These are phyloP conservation scores for Aythya baeri DNA, from an alignment of 2,113 vertebrate genomes.

Conservation along the genomic window DNA sequence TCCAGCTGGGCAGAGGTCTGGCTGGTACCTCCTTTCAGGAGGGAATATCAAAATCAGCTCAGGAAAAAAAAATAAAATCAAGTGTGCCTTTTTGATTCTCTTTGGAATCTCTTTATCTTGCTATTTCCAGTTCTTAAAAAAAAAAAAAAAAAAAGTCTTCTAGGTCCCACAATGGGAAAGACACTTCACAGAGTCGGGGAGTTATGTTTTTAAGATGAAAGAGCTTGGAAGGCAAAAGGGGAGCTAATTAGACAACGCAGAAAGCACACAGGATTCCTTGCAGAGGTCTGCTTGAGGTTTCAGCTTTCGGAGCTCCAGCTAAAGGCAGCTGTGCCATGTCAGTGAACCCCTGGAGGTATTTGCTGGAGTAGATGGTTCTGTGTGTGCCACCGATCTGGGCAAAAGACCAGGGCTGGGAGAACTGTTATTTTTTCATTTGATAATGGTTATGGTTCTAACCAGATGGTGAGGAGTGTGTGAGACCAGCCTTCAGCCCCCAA, in stretches of 20 bases:
- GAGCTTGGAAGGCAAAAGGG: background rate
- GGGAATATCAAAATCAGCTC: background rate
- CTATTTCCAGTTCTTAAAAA: background rate
- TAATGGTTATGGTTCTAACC: background rate
- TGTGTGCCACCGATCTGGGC: background rate
- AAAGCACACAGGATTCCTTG: background rate
- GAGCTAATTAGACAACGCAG: background rate
- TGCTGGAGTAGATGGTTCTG: background rate
- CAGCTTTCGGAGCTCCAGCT: background rate
- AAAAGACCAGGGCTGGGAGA: background rate
- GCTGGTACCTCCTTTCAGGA: background rate
- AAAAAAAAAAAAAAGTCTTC: background rate
- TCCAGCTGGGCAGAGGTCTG: background rate
- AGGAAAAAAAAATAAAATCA: background rate
- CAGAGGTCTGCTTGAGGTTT: background rate
- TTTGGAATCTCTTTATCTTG: background rate
- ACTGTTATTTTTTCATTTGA: background rate
- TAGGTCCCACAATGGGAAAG: background rate
- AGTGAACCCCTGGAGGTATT: background rate
- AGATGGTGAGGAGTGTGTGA: background rate
- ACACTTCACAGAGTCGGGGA: background rate
- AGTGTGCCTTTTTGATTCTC: rapidly evolving
- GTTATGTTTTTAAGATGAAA: background rate
- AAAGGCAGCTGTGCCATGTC: background rate
- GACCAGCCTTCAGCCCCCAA: background rate